Percentiles rank a stretch among this genome's conserved stretches.
Evolutionary conservation across 2,888 invertebrate genomes (phyloP).

Genomic region (Plutella xylostella): DNA sequence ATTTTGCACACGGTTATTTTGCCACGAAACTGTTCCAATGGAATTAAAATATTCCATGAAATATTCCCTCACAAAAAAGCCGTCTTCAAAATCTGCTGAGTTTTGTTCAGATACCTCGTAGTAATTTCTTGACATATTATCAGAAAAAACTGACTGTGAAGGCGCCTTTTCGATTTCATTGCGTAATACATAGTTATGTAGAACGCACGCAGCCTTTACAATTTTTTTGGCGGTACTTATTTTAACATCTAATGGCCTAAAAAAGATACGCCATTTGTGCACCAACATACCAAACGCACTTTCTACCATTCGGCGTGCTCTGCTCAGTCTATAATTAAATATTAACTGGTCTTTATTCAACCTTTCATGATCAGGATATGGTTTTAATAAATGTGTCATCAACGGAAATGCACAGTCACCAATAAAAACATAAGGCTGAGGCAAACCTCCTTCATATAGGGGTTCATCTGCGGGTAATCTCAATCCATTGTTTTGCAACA

Average conservation of each 20-base stretch:
- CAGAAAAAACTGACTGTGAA: background rate
- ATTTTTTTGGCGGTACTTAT: constrained; percentile 1
- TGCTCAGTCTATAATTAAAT: constrained; percentile 14
- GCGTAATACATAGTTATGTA: constrained; percentile 2
- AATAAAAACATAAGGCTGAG: constrained; percentile 16
- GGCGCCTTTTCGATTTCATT: background rate
- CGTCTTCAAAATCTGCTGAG: background rate
- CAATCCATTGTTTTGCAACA: background rate
- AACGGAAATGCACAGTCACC: constrained; percentile 16
- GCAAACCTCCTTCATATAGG: constrained; percentile 8
- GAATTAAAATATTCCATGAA: constrained; percentile 3
- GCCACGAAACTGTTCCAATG: constrained; percentile 3
- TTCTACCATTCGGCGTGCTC: constrained; percentile 13
- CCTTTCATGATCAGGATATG: constrained; percentile 12
- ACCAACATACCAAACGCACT: constrained; percentile 11
- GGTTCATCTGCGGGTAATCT: constrained; percentile 9
- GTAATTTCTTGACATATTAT: background rate
- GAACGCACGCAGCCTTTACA: constrained; percentile 3
- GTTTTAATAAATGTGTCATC: constrained; percentile 8
- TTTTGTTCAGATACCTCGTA: background rate
- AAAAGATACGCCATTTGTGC: constrained; percentile 3
- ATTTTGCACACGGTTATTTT: background rate
- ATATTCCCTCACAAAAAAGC: constrained; percentile 3
- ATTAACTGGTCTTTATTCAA: constrained; percentile 9
- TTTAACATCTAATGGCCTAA: constrained; percentile 4